Percentiles rank a stretch among this genome's conserved stretches.
phyloP scores from a whole-genome alignment of 2,113 vertebrate species.

The Piaya cayana region DNA sequence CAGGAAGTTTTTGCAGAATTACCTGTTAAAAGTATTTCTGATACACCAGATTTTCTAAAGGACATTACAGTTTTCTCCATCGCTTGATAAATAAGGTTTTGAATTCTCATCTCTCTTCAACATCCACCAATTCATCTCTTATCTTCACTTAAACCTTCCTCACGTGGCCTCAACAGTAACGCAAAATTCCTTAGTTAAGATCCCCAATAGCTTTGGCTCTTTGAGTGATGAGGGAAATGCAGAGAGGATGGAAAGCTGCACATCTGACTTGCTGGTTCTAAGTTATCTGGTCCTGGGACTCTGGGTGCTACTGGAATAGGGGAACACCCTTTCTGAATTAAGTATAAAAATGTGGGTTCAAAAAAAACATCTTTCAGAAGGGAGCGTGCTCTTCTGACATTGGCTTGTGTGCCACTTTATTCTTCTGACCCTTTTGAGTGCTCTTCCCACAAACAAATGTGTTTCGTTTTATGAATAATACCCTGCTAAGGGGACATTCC shows the following conservation, averaged over 20 bases:
- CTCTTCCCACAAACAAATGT: conserved; percentile 38
- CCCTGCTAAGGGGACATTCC: conserved; percentile 56
- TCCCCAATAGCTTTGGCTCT: not conserved
- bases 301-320: not conserved
- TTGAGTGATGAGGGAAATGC: not conserved
- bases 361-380: not conserved
- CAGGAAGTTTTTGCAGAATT: fast-evolving
- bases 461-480: conserved; percentile 41
- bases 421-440: not conserved
- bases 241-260: not conserved
- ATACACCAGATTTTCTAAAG: not conserved
- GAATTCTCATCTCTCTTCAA: not conserved
- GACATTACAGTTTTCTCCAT: not conserved
- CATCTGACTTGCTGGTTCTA: not conserved
- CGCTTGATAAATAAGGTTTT: not conserved
- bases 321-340: not conserved
- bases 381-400: not conserved
- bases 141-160: not conserved
- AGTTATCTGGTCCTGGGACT: not conserved
- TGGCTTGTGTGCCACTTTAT: not conserved
- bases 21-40: not conserved
- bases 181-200: not conserved
- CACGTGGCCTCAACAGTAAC: not conserved
- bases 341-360: not conserved
- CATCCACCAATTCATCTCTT: not conserved